phyloP scores from a whole-genome alignment of 2,797 vertebrate genomes.

The Amphiprion clarkii region DNA sequence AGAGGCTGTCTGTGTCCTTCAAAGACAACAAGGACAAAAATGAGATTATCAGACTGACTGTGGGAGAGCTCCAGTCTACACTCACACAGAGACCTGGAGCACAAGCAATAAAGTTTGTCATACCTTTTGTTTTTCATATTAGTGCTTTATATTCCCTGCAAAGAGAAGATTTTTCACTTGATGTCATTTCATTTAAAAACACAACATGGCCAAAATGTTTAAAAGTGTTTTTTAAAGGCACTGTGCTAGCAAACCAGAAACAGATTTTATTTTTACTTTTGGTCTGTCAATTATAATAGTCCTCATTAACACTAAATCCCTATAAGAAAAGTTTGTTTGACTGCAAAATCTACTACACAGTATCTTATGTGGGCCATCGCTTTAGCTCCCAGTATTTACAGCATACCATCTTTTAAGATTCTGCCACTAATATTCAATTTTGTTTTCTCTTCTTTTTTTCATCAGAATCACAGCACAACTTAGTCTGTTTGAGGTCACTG shows the following conservation, averaged over 20 bases:
- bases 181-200: not conserved
- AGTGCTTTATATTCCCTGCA: not conserved
- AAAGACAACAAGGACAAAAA: slow-evolving; percentile 89
- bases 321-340: not conserved
- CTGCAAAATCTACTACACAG: too few relatives aligned
- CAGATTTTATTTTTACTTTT: slow-evolving; percentile 3
- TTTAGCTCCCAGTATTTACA: not conserved
- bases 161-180: not conserved
- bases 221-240: too few relatives aligned
- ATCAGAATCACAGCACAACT: slow-evolving; percentile 91
- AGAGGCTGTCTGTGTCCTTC: slow-evolving; percentile 90
- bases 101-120: slow-evolving; percentile 92
- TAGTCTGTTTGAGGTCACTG: slow-evolving; percentile 92
- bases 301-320: too few relatives aligned
- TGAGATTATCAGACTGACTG: slow-evolving; percentile 90
- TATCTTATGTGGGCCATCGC: too few relatives aligned
- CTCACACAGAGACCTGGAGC: slow-evolving; percentile 95
- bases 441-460: slow-evolving; percentile 1
- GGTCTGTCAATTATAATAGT: too few relatives aligned
- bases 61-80: slow-evolving; percentile 89
- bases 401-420: not conserved
- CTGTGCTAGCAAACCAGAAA: too few relatives aligned
- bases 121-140: not conserved
- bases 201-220: not conserved
- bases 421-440: slow-evolving; percentile 26